Conservation (phyloP, 2,797 vertebrate genomes). For the Alca torda region DNA sequence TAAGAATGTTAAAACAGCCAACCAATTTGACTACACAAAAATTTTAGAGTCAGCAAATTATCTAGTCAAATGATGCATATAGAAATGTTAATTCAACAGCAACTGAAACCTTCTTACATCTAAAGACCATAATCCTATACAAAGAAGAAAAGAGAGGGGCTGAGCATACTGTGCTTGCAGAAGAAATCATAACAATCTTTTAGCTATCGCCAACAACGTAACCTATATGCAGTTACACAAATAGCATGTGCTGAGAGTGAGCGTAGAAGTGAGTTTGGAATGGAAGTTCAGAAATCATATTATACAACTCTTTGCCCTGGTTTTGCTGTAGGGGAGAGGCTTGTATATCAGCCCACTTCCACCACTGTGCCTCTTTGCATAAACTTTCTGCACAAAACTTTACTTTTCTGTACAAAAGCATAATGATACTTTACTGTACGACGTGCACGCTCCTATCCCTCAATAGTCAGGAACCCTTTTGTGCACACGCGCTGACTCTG, state of each 20-base stretch:
- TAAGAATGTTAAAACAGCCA: background rate
- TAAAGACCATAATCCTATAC: background rate
- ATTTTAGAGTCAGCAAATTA: conserved; percentile 43
- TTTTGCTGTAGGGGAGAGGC: background rate
- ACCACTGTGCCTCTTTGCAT: background rate
- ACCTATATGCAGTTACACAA: background rate
- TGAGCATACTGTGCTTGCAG: background rate
- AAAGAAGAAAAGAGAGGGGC: background rate
- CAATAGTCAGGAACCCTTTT: background rate
- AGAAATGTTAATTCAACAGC: conserved; percentile 37
- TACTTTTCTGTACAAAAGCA: background rate
- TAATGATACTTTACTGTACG: background rate
- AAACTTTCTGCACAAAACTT: background rate
- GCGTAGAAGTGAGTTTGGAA: background rate
- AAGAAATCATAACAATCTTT: background rate
- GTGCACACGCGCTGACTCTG: fast-evolving
- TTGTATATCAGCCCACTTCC: background rate
- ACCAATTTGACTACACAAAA: conserved; percentile 45
- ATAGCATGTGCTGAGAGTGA: background rate
- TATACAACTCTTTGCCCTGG: background rate
- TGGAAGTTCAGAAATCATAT: background rate
- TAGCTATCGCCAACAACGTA: background rate
- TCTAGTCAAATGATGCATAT: conserved; percentile 35
- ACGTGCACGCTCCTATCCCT: background rate
- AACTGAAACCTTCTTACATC: background rate